A percentile compares a stretch with the other conserved stretches of the same genome.
Conservation (phyloP, 2,797 vertebrate genomes). For the Sebastes oblongus region DNA sequence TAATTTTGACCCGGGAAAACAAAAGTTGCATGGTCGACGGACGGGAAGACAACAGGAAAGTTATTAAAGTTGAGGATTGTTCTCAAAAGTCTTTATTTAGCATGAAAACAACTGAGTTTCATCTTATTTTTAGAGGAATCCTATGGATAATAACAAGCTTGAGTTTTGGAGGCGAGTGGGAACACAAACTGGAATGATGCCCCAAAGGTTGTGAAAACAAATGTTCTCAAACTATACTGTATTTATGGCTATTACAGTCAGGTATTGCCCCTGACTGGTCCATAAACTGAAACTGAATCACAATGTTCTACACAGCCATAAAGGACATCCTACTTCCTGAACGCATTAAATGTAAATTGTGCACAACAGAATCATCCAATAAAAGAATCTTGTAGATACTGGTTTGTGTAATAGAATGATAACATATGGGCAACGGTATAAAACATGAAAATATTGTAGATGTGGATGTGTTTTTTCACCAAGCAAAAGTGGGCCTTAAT, state of each 20-base stretch:
- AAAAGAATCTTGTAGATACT: accelerated
- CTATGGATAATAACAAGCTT: neutral
- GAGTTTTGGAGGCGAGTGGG: neutral
- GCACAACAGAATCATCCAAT: neutral
- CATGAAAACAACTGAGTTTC: neutral
- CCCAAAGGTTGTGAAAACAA: slow-evolving; percentile 13
- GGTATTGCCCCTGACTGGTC: neutral
- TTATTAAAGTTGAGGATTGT: neutral
- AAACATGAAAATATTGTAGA: no score
- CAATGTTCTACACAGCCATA: neutral
- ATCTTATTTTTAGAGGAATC: neutral
- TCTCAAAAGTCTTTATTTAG: neutral
- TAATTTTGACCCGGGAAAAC: no score
- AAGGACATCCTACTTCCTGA: neutral
- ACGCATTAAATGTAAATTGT: neutral
- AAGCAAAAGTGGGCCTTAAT: no score
- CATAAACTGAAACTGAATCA: neutral
- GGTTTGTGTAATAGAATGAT: neutral
- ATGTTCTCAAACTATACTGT: slow-evolving; percentile 9
- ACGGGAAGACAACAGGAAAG: accelerated
- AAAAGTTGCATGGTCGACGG: no score
- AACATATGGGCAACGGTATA: neutral
- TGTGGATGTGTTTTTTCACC: neutral
- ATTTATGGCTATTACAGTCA: neutral
- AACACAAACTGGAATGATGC: neutral